Conservation (phyloP, 2,113 vertebrate species). For the Actinemys pallida region DNA sequence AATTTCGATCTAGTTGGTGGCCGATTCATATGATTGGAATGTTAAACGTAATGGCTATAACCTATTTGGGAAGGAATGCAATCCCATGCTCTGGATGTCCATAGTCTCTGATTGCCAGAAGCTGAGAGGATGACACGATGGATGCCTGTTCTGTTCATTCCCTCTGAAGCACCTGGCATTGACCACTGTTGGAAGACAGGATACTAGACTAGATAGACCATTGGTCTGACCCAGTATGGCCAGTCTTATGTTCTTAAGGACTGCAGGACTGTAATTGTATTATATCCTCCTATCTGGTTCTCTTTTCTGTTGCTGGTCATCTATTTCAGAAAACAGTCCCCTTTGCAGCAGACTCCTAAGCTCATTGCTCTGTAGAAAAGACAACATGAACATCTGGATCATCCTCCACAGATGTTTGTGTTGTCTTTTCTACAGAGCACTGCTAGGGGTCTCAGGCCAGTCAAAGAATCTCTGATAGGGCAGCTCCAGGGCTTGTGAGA, state of each 20-base stretch:
- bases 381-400: not conserved
- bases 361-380: not conserved
- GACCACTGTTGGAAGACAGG: not conserved
- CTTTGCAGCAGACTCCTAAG: not conserved
- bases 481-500: rapidly evolving
- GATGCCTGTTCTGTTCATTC: not conserved
- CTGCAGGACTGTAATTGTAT: not conserved
- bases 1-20: not conserved
- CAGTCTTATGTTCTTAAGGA: not conserved
- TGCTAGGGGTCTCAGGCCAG: not conserved
- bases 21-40: not conserved
- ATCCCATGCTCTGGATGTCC: not conserved
- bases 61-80: not conserved
- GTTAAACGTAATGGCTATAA: not conserved
- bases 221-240: not conserved
- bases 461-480: not conserved
- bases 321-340: not conserved
- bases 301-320: not conserved
- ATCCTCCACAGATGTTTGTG: not conserved
- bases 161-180: not conserved
- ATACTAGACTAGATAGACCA: not conserved
- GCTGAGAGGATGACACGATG: not conserved
- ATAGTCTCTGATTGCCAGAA: not conserved
- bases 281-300: not conserved
- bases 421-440: not conserved